These are phyloP conservation scores for Anoplopoma fimbria DNA, from an alignment of 2,113 vertebrate species.

Conservation along the genomic window DNA sequence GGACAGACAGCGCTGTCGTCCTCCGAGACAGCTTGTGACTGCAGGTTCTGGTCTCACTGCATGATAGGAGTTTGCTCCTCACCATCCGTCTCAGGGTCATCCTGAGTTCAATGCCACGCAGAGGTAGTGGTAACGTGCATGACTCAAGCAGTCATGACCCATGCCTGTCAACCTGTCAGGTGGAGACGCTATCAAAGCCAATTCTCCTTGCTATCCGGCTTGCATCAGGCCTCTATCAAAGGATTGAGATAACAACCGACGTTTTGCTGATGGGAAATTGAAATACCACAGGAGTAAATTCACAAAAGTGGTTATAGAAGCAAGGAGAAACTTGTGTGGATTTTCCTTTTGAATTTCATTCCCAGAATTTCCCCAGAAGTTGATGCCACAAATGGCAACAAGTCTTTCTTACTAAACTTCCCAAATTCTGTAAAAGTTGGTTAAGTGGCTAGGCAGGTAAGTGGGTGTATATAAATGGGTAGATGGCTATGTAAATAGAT, in stretches of 20 bases:
- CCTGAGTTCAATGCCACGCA: constrained; percentile 29
- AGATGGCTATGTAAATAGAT: not conserved
- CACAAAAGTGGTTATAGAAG: not conserved
- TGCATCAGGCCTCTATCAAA: constrained; percentile 43
- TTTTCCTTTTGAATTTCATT: not conserved
- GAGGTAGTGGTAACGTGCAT: constrained; percentile 3
- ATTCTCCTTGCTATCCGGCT: not conserved
- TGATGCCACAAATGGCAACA: not conserved
- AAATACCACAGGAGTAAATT: not conserved
- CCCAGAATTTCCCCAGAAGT: not conserved
- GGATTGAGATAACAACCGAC: constrained; percentile 17
- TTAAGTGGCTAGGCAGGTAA: not conserved
- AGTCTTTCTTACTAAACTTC: not conserved
- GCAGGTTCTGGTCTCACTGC: constrained; percentile 20
- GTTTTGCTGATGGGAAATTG: constrained; percentile 18
- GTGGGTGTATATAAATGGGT: not conserved
- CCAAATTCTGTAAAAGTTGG: not conserved
- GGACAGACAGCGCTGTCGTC: constrained; percentile 4
- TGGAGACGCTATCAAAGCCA: constrained; percentile 33
- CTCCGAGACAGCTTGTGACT: constrained; percentile 32
- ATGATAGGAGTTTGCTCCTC: constrained; percentile 8
- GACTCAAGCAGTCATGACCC: constrained; percentile 30
- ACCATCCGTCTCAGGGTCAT: constrained; percentile 24
- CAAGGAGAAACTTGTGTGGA: not conserved
- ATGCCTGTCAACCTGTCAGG: constrained; percentile 37